Evolutionary conservation across 1,140 invertebrate genomes (phyloP), one percentile per base, ranked within the genome.

Genomic region (Eumaeus atala): DNA sequence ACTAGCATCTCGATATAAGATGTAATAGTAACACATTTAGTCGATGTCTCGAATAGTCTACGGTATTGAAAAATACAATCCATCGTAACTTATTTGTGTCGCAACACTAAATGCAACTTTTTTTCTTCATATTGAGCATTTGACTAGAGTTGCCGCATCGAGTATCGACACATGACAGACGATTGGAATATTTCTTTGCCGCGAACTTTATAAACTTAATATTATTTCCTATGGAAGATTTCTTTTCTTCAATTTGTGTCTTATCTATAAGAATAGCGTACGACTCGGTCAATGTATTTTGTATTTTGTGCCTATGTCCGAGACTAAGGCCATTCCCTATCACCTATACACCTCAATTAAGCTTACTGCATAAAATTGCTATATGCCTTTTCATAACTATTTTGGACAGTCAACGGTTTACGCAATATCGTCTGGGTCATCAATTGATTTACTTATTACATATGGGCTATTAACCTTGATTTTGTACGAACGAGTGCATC

Each of bases 201-300:
- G 71, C 66, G 67, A 52, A 59, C 66, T 53, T 72, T 67, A 44
- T 16, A 64, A 79, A 75, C 79, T 84, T 79, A 84, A 70, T 81
- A 84, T 83, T 81, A 84, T 84, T 75, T 77, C 66, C 79, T 86
- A 86, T 84, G 80, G 83, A 86, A 86, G 83, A 86, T 84, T 73
- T 79, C 64, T 79, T 78, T 82, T 80, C 72, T 74, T 78, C 68
- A 70, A 70, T 74, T 77, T 79, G 76, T 80, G 77, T 76, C 78
- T 83, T 82, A 83, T 70, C 77, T 85, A 84, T 56, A 47, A 70
- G 82, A 77, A 83, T 77, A 63, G 69, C 77, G 66, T 73, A 61
- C 54, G 70, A 57, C 72, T 76, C 79, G 73, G 74, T 64, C 79
- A 74, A 9, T 16, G 40, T 64, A 47, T 58, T 72, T 77, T 63